A percentile compares a stretch with the other conserved stretches of the same genome.
Conservation (phyloP, 2,113 vertebrate genomes). For the Indicator indicator region DNA sequence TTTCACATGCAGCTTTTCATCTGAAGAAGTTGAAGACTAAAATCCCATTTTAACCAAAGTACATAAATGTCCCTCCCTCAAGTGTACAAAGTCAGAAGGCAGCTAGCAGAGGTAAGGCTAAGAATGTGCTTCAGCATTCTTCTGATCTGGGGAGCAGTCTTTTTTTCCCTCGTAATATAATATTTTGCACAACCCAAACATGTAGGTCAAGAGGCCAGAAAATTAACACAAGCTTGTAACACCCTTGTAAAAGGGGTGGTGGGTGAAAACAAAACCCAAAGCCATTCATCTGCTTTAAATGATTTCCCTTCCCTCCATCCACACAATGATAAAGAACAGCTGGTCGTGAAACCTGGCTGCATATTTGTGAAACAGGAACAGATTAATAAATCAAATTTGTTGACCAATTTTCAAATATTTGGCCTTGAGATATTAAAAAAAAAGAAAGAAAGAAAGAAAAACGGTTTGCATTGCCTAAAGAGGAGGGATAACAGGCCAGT, state of each 20-base stretch:
- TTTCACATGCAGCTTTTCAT: not conserved
- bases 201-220: conserved; percentile 35
- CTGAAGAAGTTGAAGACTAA: not conserved
- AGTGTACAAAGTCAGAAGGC: not conserved
- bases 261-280: conserved; percentile 29
- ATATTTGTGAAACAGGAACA: conserved; percentile 72
- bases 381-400: conserved; percentile 69
- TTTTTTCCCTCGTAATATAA: not conserved
- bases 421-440: conserved; percentile 46
- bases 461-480: conserved; percentile 16
- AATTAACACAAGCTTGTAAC: conserved; percentile 47
- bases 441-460: not conserved
- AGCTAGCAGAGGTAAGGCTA: not conserved
- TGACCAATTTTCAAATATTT: conserved; percentile 65
- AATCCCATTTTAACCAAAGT: not conserved
- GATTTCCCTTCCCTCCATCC: conserved; percentile 8
- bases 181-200: conserved; percentile 13
- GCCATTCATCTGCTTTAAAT: conserved; percentile 48
- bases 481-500: conserved; percentile 14
- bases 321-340: conserved; percentile 68
- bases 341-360: conserved; percentile 63
- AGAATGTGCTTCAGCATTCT: not conserved
- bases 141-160: not conserved
- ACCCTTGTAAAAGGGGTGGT: conserved; percentile 33
- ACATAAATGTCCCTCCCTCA: not conserved